Percentiles rank a stretch among this genome's conserved stretches.
phyloP scores from a whole-genome alignment of 1,140 invertebrate genomes.

The Drosophila truncata region DNA sequence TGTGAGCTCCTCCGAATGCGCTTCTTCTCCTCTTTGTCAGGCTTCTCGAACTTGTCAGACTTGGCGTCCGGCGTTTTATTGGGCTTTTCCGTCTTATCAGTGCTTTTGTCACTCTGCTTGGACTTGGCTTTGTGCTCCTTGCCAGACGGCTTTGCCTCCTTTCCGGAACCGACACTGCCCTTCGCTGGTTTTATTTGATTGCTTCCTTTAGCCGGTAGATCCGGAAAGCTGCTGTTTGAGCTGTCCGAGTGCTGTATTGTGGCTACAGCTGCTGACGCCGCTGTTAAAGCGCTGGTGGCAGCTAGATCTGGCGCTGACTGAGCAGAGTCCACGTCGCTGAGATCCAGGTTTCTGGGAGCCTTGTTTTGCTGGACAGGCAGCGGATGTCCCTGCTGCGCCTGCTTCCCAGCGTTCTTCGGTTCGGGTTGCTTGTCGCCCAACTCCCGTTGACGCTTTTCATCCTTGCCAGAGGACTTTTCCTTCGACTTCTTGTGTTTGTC shows the following conservation, averaged over 20 bases:
- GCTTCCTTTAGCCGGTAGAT: constrained; percentile 62
- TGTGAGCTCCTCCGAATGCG: constrained; percentile 86
- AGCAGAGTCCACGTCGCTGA: constrained; percentile 75
- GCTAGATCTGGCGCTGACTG: constrained; percentile 70
- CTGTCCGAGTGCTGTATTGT: constrained; percentile 81
- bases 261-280: constrained; percentile 75
- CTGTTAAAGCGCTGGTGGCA: constrained; percentile 57
- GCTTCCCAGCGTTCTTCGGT: constrained; percentile 43
- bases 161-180: constrained; percentile 13
- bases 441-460: constrained; percentile 77
- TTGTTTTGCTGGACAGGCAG: constrained; percentile 44
- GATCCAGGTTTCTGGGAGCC: constrained; percentile 67
- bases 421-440: constrained; percentile 40
- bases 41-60: constrained; percentile 66
- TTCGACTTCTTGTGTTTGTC: constrained; percentile 77
- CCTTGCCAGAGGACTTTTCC: constrained; percentile 68
- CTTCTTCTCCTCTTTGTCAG: constrained; percentile 86
- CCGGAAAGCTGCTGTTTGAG: constrained; percentile 84
- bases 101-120: constrained; percentile 52
- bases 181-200: constrained; percentile 51
- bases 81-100: constrained; percentile 47
- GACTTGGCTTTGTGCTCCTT: constrained; percentile 68
- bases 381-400: constrained; percentile 20
- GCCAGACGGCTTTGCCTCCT: constrained; percentile 46
- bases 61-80: constrained; percentile 61